Evolutionary conservation across 1,140 invertebrate species (phyloP), one percentile per base, ranked within the genome.

Genomic region (Drosophila prosaltans): DNA sequence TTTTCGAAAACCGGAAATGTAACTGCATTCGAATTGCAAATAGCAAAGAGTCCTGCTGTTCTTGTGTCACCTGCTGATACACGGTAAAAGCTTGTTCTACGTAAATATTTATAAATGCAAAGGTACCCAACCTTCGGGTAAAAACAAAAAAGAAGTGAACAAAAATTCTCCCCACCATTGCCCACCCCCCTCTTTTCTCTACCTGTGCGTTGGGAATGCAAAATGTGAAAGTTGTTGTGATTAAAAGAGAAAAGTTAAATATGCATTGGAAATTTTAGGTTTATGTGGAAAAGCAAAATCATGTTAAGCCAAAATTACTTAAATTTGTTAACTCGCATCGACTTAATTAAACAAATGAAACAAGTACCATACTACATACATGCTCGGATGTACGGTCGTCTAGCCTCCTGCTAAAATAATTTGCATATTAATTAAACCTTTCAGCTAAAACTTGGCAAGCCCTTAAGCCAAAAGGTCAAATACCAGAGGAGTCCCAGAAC

Each of bases 361-460:
- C 73, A 59, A 78, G 70, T 78, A 65, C 67, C 58, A 80, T 39
- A n/a, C n/a, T n/a, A n/a, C n/a, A n/a, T n/a, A 36, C 7, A 48
- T 48, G 24, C 32, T 39, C 51, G 45, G 48, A 60, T 3, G n/a
- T 51, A 2, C 8, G 21, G 45, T 51, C 45, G 45, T 51, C 45
- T 58, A 58, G 54, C 75, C 69, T 64, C 59, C 51, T 78, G 55
- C 43, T 66, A 43, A 64, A 81, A 73, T 71, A 67, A 88, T 86
- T 86, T 88, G 80, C 82, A 86, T 86, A 86, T 82, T 86, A 86
- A 86, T 86, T 88, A 88, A 88, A 88, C 75, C 83, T 79, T 76
- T 73, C 73, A 86, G 65, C 41, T 59, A 51, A 65, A 61, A 80
- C 64, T 71, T 69, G 66, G 58, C 51, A 59, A 79, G 76, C 76